Evolutionary conservation across 2,797 vertebrate genomes (phyloP), one percentile per base, ranked within the genome.

Genomic region (Sphaeramia orbicularis): DNA sequence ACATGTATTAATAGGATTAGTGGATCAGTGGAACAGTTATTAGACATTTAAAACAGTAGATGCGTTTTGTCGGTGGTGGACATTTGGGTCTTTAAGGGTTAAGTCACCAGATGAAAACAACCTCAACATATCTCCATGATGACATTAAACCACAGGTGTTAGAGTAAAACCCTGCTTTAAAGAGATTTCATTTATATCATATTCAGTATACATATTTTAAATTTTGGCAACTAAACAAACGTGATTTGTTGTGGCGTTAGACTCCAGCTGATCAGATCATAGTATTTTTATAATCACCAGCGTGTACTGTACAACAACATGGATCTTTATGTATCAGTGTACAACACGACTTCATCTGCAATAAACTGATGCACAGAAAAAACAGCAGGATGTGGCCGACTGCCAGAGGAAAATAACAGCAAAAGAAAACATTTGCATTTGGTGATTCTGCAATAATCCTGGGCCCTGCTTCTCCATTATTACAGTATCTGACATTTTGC

Each of bases 401-500:
- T 10, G 84, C 81, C 78, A 81, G 75, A 60, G 66, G 70, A 84
- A 63, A 78, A 86, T 74, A 81, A 70, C 47, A 19, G 65, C 32
- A n/a, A 65, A 55, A 81, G 58, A 84, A 84, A 69, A 84, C 48
- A 83, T 85, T 87, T 77, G 50, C 83, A 62, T 86, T 85, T 84
- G 72, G 76, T 47, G 24, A 83, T 74, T 85, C 65, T 81, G 81
- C 80, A 88, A 83, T 85, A 86, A 88, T 84, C 59, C 61, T 5
- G 64, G 75, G 64, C 67, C 37, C 63, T 49, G 78, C 51, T 71
- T 79, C 76, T 42, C 52, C 63, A 36, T 86, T 84, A 86, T 85
- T 85, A 85, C 82, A 79, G 67, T 66, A 82, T 80, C 84, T 80
- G 83, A 89, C 78, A 85, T 84, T 90, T 85, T 87, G 65, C 76